Evolutionary conservation across 2,797 vertebrate genomes (phyloP), one percentile per base, ranked within the genome.

Genomic region (Eutrigla gurnardus): DNA sequence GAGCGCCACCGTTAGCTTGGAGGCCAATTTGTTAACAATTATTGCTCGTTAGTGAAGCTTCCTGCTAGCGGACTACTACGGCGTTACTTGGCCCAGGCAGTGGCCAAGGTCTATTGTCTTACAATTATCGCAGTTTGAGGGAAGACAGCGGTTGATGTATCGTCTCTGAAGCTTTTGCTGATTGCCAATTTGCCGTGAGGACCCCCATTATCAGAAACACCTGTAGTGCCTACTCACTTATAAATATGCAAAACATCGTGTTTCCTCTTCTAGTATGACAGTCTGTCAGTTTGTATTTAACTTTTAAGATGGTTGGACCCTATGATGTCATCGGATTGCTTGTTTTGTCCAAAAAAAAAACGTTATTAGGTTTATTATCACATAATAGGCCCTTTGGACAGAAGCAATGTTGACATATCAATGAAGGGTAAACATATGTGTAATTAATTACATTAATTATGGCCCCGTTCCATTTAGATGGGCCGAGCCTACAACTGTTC

Each of bases 21-120:
- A 95, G 94, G 91, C 91, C 95, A 96, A 95, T 97, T 97, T 96
- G 96, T 96, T 96, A 95, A 95, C 94, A 95, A 95, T 97, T 96
- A 97, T 88, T 91, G 89, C 92, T 96, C 91, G 92, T 97, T 96
- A 96, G 93, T 92, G 93, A 90, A 59, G 92, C 94, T 95, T 96
- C 89, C 91, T 88, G 82, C 77, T 73, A 70, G 79, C 6, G 55
- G 83, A 78, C 67, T 25, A 25, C 25, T 25, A 2, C 54, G 80
- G 76, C 76, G 59, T 82, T 85, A 79, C 70, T 68, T 77, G 71
- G 73, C 43, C 50, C 62, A 75, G 85, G 90, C 81, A 82, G 81
- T 80, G 88, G 77, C 73, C 79, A 55, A 80, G 79, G 77, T 91
- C 89, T 88, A 88, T 84, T 87, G 86, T 93, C 54, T 83, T 54